These are phyloP conservation scores for Mythimna albipuncta DNA, from an alignment of 2,888 invertebrate genomes.

Conservation along the genomic window DNA sequence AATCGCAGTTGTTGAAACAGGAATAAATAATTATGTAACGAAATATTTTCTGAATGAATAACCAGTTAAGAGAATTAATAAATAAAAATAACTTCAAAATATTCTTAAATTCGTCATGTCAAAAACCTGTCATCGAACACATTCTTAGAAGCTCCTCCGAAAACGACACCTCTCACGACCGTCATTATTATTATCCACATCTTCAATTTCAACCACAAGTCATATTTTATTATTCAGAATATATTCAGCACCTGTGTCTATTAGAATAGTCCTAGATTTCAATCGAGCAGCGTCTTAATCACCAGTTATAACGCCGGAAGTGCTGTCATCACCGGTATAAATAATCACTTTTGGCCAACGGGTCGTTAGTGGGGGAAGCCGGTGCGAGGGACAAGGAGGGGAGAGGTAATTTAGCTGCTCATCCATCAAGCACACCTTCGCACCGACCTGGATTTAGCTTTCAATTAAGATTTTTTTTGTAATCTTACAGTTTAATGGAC, in stretches of 20 bases:
- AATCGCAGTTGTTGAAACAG: neutral
- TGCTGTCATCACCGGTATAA: slow-evolving; percentile 86
- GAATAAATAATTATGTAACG: slow-evolving; percentile 17
- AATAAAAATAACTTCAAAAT: slow-evolving; percentile 17
- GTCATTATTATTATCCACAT: slow-evolving; percentile 28
- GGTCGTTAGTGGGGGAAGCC: slow-evolving; percentile 78
- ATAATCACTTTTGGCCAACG: slow-evolving; percentile 84
- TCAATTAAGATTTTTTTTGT: slow-evolving; percentile 78
- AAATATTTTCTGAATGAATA: neutral
- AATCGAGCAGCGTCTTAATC: slow-evolving; percentile 77
- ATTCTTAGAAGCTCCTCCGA: slow-evolving; percentile 28
- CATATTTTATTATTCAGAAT: slow-evolving; percentile 58
- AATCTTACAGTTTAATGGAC: slow-evolving; percentile 25
- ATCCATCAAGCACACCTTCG: slow-evolving; percentile 85
- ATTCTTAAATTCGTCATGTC: slow-evolving; percentile 43
- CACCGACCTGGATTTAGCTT: slow-evolving; percentile 82
- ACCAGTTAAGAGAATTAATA: slow-evolving; percentile 16
- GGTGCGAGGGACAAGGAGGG: slow-evolving; percentile 65
- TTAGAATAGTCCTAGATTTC: slow-evolving; percentile 72
- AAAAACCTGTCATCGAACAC: slow-evolving; percentile 41
- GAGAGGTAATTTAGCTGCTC: slow-evolving; percentile 83
- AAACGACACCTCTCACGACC: slow-evolving; percentile 33
- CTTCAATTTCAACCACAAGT: slow-evolving; percentile 44
- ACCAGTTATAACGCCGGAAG: slow-evolving; percentile 83
- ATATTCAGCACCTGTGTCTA: slow-evolving; percentile 57